Percentiles rank a stretch among this genome's conserved stretches.
These are phyloP conservation scores for Miniopterus natalensis DNA, from an alignment of 2,113 vertebrate species.

Conservation along the genomic window DNA sequence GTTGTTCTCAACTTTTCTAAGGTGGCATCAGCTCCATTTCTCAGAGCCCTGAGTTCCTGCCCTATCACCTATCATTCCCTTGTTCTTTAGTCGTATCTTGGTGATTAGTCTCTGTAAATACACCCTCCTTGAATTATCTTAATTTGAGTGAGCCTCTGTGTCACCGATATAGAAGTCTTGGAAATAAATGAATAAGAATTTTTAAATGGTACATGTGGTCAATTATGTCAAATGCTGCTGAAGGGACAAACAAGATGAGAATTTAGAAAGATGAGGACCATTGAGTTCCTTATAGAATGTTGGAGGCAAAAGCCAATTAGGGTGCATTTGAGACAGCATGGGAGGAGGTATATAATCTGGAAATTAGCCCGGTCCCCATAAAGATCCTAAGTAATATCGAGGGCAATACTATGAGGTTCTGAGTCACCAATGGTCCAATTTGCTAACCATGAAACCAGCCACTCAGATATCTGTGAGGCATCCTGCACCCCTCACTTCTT, in stretches of 20 bases:
- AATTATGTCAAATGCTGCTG: background rate
- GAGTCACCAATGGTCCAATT: background rate
- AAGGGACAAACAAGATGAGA: background rate
- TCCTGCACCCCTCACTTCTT: background rate
- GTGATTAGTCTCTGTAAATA: background rate
- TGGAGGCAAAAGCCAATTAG: background rate
- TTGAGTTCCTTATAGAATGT: background rate
- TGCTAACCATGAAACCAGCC: background rate
- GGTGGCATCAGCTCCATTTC: background rate
- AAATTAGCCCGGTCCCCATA: background rate
- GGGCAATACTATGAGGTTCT: background rate
- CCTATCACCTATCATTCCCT: background rate
- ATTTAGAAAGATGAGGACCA: background rate
- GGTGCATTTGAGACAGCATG: background rate
- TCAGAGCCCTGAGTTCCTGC: background rate
- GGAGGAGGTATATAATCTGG: background rate
- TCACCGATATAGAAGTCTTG: background rate
- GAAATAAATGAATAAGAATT: background rate
- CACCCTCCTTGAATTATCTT: background rate
- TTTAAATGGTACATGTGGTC: background rate
- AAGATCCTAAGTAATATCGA: background rate
- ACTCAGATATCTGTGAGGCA: background rate
- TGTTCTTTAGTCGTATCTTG: background rate
- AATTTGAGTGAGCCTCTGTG: background rate
- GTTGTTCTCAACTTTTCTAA: background rate